Evolutionary conservation across 2,797 vertebrate genomes (phyloP).

Genomic region (Lepidocolaptes lacrymiger): DNA sequence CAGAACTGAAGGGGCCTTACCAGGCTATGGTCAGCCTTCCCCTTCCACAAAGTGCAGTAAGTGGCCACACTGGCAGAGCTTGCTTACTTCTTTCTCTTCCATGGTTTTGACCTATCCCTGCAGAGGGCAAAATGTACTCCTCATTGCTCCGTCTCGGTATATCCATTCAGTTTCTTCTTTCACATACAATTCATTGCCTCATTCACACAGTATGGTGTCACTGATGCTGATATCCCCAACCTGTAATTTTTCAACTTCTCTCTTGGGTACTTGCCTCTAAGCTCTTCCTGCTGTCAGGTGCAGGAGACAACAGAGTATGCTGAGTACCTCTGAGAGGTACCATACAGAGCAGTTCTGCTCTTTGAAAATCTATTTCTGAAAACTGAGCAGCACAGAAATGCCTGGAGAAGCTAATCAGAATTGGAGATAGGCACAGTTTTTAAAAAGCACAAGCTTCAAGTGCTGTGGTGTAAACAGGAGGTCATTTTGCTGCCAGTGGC

Average conservation of each 20-base stretch:
- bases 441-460: neutral
- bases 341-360: neutral
- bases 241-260: neutral
- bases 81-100: neutral
- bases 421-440: neutral
- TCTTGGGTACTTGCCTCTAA: neutral
- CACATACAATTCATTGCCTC: neutral
- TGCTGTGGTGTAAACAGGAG: neutral
- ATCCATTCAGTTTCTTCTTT: neutral
- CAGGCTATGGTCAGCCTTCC: neutral
- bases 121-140: neutral
- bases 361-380: neutral
- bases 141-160: neutral
- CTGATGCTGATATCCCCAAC: neutral
- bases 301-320: neutral
- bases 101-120: neutral
- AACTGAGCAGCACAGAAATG: neutral
- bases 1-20: neutral
- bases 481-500: neutral
- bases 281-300: neutral
- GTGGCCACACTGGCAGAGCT: neutral
- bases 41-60: neutral
- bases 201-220: neutral
- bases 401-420: slow-evolving; percentile 3
- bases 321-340: neutral